Percentiles rank a stretch among this genome's conserved stretches.
Evolutionary conservation across 2,113 vertebrate species (phyloP).

Genomic region (Hiodon tergisus): DNA sequence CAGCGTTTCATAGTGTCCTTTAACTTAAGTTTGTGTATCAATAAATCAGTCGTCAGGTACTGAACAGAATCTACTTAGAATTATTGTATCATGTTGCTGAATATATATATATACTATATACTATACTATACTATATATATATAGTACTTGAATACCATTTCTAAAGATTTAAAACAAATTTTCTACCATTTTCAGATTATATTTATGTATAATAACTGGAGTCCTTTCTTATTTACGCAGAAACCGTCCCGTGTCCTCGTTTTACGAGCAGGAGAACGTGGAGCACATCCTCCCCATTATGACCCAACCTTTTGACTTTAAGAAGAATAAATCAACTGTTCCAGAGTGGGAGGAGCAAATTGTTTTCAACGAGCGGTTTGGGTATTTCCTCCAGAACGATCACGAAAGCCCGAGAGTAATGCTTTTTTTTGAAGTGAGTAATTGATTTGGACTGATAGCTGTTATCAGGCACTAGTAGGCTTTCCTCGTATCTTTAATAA

Average conservation of each 20-base stretch:
- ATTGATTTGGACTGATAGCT: background rate
- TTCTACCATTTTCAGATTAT: slow-evolving; percentile 3
- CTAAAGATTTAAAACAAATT: background rate
- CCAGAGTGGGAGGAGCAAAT: slow-evolving; percentile 95
- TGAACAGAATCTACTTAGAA: no score
- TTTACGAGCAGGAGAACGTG: slow-evolving; percentile 72
- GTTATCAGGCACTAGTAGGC: no score
- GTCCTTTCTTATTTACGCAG: slow-evolving; percentile 55
- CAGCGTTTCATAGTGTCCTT: no score
- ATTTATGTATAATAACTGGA: no score
- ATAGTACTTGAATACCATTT: no score
- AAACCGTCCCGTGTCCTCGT: slow-evolving; percentile 73
- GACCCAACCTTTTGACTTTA: slow-evolving; percentile 88
- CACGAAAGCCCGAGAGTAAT: slow-evolving; percentile 71
- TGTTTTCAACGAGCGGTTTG: slow-evolving; percentile 87
- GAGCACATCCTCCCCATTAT: slow-evolving; percentile 82
- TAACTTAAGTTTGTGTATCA: background rate
- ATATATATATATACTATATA: no score
- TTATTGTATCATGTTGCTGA: no score
- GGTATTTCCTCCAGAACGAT: slow-evolving; percentile 72
- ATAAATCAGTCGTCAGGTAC: no score
- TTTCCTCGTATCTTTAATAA: slow-evolving; percentile 7
- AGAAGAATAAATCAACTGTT: slow-evolving; percentile 75
- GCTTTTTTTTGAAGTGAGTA: slow-evolving; percentile 87
- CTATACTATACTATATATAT: no score